phyloP scores from a whole-genome alignment of 2,888 invertebrate genomes.

The Bombylius major region DNA sequence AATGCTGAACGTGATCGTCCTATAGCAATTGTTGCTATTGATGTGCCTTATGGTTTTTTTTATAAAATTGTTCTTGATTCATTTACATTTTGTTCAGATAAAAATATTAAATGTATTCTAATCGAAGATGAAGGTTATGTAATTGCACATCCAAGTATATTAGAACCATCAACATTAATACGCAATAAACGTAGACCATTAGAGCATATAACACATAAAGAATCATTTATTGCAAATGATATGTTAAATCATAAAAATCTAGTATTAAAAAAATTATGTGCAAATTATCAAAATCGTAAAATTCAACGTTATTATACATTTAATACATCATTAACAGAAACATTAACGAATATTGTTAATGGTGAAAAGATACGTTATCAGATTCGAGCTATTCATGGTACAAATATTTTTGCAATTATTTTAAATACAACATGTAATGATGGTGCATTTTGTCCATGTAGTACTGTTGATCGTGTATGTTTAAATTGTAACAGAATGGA shows the following conservation, averaged over 20 bases:
- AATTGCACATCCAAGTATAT: slow-evolving; percentile 71
- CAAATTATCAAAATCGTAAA: slow-evolving; percentile 72
- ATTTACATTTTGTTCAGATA: slow-evolving; percentile 53
- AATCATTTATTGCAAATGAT: slow-evolving; percentile 80
- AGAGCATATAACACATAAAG: slow-evolving; percentile 84
- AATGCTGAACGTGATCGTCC: slow-evolving; percentile 41
- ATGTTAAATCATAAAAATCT: slow-evolving; percentile 74
- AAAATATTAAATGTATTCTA: slow-evolving; percentile 68
- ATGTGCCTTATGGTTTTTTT: slow-evolving; percentile 74
- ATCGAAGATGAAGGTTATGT: slow-evolving; percentile 85
- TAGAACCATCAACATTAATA: slow-evolving; percentile 48
- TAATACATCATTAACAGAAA: slow-evolving; percentile 62
- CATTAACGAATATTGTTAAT: slow-evolving; percentile 70
- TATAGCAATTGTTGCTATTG: slow-evolving; percentile 67
- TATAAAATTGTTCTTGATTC: slow-evolving; percentile 63
- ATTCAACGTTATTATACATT: slow-evolving; percentile 70
- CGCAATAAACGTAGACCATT: slow-evolving; percentile 48
- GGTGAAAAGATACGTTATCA: slow-evolving; percentile 83
- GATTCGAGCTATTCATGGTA: slow-evolving; percentile 64
- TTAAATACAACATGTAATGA: slow-evolving; percentile 78
- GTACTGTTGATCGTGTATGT: slow-evolving; percentile 75
- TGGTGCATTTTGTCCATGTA: slow-evolving; percentile 83
- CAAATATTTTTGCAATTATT: slow-evolving; percentile 79
- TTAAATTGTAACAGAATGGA: slow-evolving; percentile 90
- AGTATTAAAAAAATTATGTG: slow-evolving; percentile 72